Conservation (phyloP, 2,797 vertebrate species). For the Mustela erminea region DNA sequence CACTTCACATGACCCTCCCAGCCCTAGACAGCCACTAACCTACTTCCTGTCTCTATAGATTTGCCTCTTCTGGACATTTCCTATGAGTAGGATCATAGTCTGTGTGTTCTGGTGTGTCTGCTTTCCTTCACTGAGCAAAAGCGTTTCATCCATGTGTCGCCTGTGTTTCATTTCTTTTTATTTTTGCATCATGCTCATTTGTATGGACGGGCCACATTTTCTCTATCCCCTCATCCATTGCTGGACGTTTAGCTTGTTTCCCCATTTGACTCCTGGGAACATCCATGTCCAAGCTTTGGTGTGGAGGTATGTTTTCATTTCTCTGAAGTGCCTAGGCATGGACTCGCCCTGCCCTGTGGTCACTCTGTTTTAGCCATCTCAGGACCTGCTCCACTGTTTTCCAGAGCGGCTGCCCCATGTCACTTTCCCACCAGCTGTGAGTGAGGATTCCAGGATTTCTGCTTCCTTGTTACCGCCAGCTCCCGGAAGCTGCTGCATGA, state of each 20-base stretch:
- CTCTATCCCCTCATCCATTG: neutral
- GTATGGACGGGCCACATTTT: neutral
- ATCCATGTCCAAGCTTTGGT: neutral
- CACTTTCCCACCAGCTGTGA: neutral
- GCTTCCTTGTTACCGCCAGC: neutral
- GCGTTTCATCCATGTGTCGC: too few species aligned
- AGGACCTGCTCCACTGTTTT: neutral
- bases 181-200: neutral
- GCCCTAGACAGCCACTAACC: neutral
- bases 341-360: neutral
- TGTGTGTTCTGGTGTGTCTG: neutral
- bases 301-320: neutral
- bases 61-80: neutral
- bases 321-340: neutral
- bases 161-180: neutral
- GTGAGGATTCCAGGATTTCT: neutral
- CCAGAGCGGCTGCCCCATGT: neutral
- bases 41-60: neutral
- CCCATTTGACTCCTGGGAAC: neutral
- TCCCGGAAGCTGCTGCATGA: neutral
- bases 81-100: neutral
- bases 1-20: neutral
- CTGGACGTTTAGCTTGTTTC: neutral
- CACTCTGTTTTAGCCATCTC: neutral
- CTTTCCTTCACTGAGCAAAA: neutral